These are phyloP conservation scores for Podabrus alpinus DNA, from an alignment of 2,888 invertebrate genomes.

Conservation along the genomic window DNA sequence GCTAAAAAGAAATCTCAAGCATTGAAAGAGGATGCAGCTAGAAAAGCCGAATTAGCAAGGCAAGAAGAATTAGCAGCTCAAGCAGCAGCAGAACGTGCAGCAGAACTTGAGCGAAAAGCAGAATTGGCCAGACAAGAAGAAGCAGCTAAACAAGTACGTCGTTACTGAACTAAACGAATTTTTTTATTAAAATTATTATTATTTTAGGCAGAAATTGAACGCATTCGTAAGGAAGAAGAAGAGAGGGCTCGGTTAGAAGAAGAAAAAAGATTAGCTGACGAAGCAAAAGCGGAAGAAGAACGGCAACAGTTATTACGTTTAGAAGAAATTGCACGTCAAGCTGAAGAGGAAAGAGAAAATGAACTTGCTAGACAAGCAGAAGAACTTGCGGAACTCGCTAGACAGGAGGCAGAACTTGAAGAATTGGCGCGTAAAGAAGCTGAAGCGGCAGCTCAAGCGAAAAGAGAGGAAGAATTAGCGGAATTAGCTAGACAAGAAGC, in stretches of 20 bases:
- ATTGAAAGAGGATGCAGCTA: constrained; percentile 52
- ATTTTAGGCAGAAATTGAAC: constrained; percentile 57
- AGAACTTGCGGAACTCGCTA: constrained; percentile 54
- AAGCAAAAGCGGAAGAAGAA: constrained; percentile 53
- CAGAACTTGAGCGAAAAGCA: constrained; percentile 53
- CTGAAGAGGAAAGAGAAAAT: constrained; percentile 67
- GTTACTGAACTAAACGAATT: neutral
- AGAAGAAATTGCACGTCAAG: constrained; percentile 65
- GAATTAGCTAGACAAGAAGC: constrained; percentile 60
- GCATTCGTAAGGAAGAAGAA: constrained; percentile 59
- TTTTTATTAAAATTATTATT: neutral
- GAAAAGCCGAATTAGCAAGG: constrained; percentile 59
- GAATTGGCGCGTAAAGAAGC: constrained; percentile 62
- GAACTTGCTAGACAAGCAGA: constrained; percentile 68
- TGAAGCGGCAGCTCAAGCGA: constrained; percentile 56
- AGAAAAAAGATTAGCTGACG: constrained; percentile 54
- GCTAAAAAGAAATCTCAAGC: constrained; percentile 59
- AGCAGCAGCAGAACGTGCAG: constrained; percentile 57
- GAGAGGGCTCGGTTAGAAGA: constrained; percentile 60
- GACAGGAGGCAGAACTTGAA: constrained; percentile 69
- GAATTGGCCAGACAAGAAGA: constrained; percentile 51
- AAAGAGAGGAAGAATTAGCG: constrained; percentile 63
- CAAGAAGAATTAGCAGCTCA: constrained; percentile 56
- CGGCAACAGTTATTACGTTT: constrained; percentile 58
- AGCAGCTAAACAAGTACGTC: constrained; percentile 49